These are phyloP conservation scores for Drosophila elegans DNA, from an alignment of 1,140 invertebrate genomes.

Conservation along the genomic window DNA sequence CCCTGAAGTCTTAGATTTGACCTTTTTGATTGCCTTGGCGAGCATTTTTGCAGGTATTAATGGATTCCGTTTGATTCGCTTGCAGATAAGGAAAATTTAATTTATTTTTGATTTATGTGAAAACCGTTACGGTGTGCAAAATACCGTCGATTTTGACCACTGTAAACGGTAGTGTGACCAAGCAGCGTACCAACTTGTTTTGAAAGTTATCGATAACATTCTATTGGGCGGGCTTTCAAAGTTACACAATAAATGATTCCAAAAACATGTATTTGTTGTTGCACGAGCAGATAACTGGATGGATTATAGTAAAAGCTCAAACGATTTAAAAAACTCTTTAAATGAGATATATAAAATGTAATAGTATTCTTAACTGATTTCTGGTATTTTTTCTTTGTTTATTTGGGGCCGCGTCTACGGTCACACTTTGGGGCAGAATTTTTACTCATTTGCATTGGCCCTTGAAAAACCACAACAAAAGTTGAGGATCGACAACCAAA, in stretches of 20 bases:
- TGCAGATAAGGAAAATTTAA: not conserved
- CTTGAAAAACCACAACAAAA: slow-evolving; percentile 28
- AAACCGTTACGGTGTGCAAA: not conserved
- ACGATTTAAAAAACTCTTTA: not conserved
- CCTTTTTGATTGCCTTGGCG: slow-evolving; percentile 22
- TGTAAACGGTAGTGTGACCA: slow-evolving; percentile 12
- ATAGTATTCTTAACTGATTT: not conserved
- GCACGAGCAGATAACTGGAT: not conserved
- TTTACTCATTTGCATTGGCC: too few relatives aligned
- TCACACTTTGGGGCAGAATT: slow-evolving; percentile 2
- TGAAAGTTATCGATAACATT: not conserved
- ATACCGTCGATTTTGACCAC: not conserved
- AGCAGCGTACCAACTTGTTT: too few relatives aligned
- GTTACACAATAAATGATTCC: too few relatives aligned
- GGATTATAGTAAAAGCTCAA: not conserved
- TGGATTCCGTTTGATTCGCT: slow-evolving; percentile 11
- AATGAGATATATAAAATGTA: not conserved
- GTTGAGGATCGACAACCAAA: slow-evolving; percentile 47
- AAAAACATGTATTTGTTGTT: not conserved
- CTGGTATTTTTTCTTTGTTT: slow-evolving; percentile 13
- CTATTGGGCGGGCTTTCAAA: not conserved
- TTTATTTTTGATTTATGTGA: slow-evolving; percentile 16
- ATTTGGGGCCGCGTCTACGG: not conserved
- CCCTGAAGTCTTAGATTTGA: slow-evolving; percentile 11
- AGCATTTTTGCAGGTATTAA: slow-evolving; percentile 15